Conservation (phyloP, 2,888 invertebrate species). For the Brachylomia viminalis region DNA sequence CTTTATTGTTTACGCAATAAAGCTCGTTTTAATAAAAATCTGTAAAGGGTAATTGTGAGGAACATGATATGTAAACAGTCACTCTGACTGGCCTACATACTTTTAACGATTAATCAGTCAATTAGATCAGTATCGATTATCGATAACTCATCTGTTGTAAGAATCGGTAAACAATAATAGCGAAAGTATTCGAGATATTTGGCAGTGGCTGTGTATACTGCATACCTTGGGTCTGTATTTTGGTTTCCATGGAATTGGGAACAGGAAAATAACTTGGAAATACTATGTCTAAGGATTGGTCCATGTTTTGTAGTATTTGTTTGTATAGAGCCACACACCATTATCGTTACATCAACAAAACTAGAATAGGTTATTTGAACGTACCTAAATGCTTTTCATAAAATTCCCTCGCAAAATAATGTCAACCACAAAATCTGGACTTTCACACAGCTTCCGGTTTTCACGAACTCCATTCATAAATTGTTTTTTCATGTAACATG, state of each 20-base stretch:
- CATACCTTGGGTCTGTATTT: slow-evolving; percentile 51
- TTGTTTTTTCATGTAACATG: slow-evolving; percentile 50
- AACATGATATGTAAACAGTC: slow-evolving; percentile 32
- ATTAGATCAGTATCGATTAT: slow-evolving; percentile 45
- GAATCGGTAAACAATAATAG: slow-evolving; percentile 49
- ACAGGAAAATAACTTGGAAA: slow-evolving; percentile 67
- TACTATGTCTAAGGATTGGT: slow-evolving; percentile 11
- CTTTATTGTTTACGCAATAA: slow-evolving; percentile 52
- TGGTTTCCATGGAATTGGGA: slow-evolving; percentile 65
- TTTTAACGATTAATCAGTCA: slow-evolving; percentile 45
- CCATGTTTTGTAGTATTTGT: slow-evolving; percentile 9
- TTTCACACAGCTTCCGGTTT: slow-evolving; percentile 31
- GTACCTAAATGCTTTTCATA: slow-evolving; percentile 10
- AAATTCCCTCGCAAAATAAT: slow-evolving; percentile 11
- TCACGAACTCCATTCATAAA: slow-evolving; percentile 55
- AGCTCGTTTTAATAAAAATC: slow-evolving; percentile 35
- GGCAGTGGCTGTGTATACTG: slow-evolving; percentile 70
- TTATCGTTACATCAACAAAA: slow-evolving; percentile 18
- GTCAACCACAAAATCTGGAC: slow-evolving; percentile 11
- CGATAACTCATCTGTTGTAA: slow-evolving; percentile 26
- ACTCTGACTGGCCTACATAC: slow-evolving; percentile 37
- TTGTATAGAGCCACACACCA: not conserved
- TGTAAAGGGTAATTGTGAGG: slow-evolving; percentile 24
- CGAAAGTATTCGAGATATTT: slow-evolving; percentile 65
- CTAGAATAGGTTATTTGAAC: slow-evolving; percentile 14